These are phyloP conservation scores for Kuschelorhynchus macadamiae DNA, from an alignment of 2,888 invertebrate species.

Conservation along the genomic window DNA sequence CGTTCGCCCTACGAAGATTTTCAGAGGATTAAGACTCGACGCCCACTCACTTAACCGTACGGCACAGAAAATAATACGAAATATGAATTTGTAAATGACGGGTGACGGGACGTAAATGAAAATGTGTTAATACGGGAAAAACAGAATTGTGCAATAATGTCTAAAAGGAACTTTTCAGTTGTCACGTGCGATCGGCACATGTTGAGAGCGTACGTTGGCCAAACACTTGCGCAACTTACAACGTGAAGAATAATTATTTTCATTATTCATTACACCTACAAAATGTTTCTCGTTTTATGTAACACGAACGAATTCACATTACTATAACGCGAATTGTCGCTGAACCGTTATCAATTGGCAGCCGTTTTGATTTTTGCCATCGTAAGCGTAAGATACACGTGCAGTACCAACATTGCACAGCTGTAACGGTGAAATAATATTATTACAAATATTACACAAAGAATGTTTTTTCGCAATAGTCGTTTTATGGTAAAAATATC, in stretches of 20 bases:
- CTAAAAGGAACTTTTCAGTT: slow-evolving; percentile 9
- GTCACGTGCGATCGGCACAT: slow-evolving; percentile 57
- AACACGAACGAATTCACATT: slow-evolving; percentile 38
- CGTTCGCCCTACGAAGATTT: too few relatives aligned
- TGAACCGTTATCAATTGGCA: slow-evolving; percentile 17
- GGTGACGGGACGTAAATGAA: not conserved
- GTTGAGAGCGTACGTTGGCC: slow-evolving; percentile 54
- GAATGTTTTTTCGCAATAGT: slow-evolving; percentile 2
- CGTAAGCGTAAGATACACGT: slow-evolving; percentile 24
- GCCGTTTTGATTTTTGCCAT: slow-evolving; percentile 24
- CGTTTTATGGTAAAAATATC: too few relatives aligned
- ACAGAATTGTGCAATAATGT: slow-evolving; percentile 20
- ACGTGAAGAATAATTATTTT: slow-evolving; percentile 49
- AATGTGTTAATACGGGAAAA: slow-evolving; percentile 3
- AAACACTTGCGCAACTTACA: slow-evolving; percentile 52
- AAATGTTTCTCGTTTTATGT: slow-evolving; percentile 42
- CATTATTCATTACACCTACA: slow-evolving; percentile 46
- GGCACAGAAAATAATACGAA: too few relatives aligned
- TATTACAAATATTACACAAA: not conserved
- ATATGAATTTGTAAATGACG: too few relatives aligned
- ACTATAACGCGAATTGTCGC: slow-evolving; percentile 28
- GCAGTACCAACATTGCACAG: slow-evolving; percentile 17
- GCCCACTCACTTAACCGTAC: too few relatives aligned
- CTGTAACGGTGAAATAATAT: slow-evolving; percentile 19
- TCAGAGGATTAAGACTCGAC: too few relatives aligned